These are phyloP conservation scores for Botia kubotai DNA, from an alignment of 2,797 vertebrate genomes.

Conservation along the genomic window DNA sequence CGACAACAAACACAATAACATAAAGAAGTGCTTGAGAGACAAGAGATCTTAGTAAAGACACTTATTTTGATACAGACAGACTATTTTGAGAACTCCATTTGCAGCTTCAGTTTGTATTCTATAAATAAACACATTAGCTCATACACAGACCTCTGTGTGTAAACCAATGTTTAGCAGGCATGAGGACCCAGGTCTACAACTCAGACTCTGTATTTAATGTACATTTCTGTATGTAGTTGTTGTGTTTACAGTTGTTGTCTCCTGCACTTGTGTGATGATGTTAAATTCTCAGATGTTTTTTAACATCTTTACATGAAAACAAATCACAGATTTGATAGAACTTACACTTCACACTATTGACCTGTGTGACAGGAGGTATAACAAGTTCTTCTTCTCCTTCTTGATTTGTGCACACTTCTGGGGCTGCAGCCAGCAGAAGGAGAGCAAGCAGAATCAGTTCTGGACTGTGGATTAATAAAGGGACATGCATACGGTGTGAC, in stretches of 20 bases:
- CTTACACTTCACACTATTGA: not conserved
- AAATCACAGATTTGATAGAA: not conserved
- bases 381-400: too few species aligned
- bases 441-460: constrained; percentile 78
- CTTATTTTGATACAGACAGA: too few species aligned
- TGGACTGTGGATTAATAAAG: constrained; percentile 81
- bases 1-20: not conserved
- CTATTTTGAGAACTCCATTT: not conserved
- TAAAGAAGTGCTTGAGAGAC: not conserved
- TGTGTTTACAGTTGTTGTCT: not conserved
- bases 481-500: constrained; percentile 86
- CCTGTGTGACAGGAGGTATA: too few species aligned
- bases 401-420: not conserved
- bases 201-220: not conserved
- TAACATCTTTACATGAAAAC: too few species aligned
- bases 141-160: not conserved
- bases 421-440: constrained; percentile 77
- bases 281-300: too few species aligned
- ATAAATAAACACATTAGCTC: not conserved
- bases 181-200: not conserved
- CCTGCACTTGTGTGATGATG: not conserved
- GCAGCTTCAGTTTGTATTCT: not conserved
- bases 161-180: not conserved
- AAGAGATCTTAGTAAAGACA: not conserved
- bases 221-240: too few species aligned